phyloP scores from a whole-genome alignment of 2,888 invertebrate species.

The Oxyscelio sp. region DNA sequence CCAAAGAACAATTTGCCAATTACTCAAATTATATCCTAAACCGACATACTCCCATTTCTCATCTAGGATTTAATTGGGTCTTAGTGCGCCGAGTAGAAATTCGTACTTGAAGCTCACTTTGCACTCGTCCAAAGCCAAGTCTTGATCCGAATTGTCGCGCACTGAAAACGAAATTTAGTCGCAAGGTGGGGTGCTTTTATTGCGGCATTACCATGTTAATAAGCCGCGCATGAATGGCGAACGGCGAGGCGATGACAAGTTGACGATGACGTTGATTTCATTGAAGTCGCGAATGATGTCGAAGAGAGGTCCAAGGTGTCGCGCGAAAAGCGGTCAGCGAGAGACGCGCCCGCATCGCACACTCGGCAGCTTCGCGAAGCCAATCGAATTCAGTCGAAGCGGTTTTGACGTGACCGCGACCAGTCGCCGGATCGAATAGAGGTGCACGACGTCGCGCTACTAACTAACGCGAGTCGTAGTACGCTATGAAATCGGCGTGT shows the following conservation, averaged over 20 bases:
- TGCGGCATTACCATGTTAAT: conserved; percentile 60
- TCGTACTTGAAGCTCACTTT: too few relatives aligned
- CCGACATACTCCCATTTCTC: too few relatives aligned
- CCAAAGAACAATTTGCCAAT: too few relatives aligned
- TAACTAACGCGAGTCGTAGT: conserved; percentile 55
- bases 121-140: too few relatives aligned
- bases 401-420: conserved; percentile 3
- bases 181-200: too few relatives aligned
- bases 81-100: too few relatives aligned
- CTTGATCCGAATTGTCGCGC: too few relatives aligned
- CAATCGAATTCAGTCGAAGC: conserved; percentile 23
- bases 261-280: conserved; percentile 37
- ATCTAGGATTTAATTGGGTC: too few relatives aligned
- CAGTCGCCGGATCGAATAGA: conserved; percentile 28
- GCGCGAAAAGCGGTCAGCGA: conserved; percentile 2
- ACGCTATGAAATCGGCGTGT: conserved; percentile 39
- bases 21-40: too few relatives aligned
- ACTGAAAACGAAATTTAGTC: too few relatives aligned
- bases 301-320: conserved; percentile 26
- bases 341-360: conserved; percentile 54
- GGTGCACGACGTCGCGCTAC: conserved; percentile 66
- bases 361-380: conserved; percentile 19
- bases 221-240: conserved; percentile 37
- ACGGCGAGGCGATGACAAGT: conserved; percentile 19
- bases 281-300: conserved; percentile 19